Base-by-base conservation (phyloP, 1,140 invertebrate species). In the Orussus abietinus region DNA sequence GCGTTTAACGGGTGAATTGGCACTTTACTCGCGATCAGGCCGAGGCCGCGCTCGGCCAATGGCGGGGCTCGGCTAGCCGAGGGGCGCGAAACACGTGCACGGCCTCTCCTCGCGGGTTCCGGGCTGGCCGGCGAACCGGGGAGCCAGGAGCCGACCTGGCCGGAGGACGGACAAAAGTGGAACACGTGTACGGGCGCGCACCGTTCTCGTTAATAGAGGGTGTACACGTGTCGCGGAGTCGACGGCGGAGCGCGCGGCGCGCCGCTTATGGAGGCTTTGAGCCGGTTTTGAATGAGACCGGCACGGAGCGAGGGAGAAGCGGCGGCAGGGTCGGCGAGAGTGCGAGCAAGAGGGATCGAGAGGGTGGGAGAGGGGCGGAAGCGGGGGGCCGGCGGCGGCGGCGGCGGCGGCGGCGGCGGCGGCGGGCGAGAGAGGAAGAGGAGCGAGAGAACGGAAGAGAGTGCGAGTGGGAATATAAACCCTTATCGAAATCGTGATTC, bases 401-500 rank as follows among this genome's bases (percentile, higher is more conserved):
- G 19, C 17, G 37, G n/a, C n/a, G n/a, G n/a, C n/a, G n/a, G n/a
- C n/a, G 26, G 10, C 10, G 11, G 14, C 21, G 33, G 14, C 13
- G 11, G 35, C 20, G 17, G 14, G 14, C 13, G 13, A 26, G 13
- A 38, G 36, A 40, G 32, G 38, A 33, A 40, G 17, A 45, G 38
- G 45, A 51, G 41, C 28, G 52, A 58, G 43, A 50, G 50, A n/a
- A n/a, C n/a, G n/a, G n/a, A n/a, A n/a, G n/a, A n/a, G n/a, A n/a
- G n/a, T n/a, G n/a, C n/a, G n/a, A 40, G 43, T 51, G 44, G 39
- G 49, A 61, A 59, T 59, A 62, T 55, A 59, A 65, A 62, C 57
- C 61, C 61, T 62, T 62, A 68, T 69, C 62, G 64, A 65, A 67
- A 66, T 62, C 57, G 55, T 59, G 59, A 67, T 65, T 67, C 62